phyloP scores from a whole-genome alignment of 1,140 invertebrate species.

The Drosophila murphyi region DNA sequence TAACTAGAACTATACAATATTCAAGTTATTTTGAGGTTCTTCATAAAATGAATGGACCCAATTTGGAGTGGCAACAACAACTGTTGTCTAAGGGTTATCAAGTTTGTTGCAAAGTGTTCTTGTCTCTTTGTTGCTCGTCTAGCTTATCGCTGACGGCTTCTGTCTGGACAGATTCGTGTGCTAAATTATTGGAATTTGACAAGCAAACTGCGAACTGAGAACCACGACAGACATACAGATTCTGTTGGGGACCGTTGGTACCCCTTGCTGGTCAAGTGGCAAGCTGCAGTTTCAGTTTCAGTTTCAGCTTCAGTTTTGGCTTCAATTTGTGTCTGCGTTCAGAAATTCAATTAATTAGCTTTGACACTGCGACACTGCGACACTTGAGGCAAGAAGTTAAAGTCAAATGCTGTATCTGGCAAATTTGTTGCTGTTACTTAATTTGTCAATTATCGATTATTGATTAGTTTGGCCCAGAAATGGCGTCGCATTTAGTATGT shows the following conservation, averaged over 20 bases:
- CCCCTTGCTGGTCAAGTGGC: constrained; percentile 52
- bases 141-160: constrained; percentile 63
- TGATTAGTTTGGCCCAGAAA: constrained; percentile 55
- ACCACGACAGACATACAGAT: neutral
- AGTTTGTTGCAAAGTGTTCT: constrained; percentile 40
- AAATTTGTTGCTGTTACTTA: constrained; percentile 41
- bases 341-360: constrained; percentile 70
- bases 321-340: constrained; percentile 18
- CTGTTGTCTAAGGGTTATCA: constrained; percentile 41
- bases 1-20: too few relatives aligned
- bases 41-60: neutral
- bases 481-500: constrained; percentile 22
- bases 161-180: constrained; percentile 61
- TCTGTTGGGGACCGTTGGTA: constrained; percentile 10
- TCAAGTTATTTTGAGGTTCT: too few relatives aligned
- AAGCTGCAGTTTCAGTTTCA: constrained; percentile 33
- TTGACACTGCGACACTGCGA: constrained; percentile 32
- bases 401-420: constrained; percentile 45
- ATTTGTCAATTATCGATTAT: constrained; percentile 76
- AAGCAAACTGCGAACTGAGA: constrained; percentile 40
- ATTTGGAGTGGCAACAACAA: neutral
- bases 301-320: constrained; percentile 21
- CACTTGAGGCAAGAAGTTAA: constrained; percentile 61
- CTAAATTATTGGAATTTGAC: constrained; percentile 70
- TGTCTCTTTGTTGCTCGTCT: constrained; percentile 43